Evolutionary conservation across 2,888 invertebrate genomes (phyloP).

Genomic region (Acanthosepion esculentum): DNA sequence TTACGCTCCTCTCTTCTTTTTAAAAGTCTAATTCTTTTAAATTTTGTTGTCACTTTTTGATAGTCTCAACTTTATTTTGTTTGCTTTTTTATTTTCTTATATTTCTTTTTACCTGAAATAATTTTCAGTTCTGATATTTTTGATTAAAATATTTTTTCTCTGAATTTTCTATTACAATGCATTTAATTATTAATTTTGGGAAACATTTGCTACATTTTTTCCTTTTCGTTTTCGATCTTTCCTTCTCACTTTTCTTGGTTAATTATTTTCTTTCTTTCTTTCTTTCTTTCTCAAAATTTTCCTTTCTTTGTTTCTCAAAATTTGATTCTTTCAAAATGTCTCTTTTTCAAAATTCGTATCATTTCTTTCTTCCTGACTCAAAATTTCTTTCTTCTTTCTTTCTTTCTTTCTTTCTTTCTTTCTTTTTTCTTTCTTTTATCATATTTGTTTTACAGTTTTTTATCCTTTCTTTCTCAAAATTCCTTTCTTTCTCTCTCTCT

Average conservation of each 20-base stretch:
- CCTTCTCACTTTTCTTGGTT: not conserved
- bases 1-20: not conserved
- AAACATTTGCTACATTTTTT: not conserved
- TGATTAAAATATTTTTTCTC: not conserved
- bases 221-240: not conserved
- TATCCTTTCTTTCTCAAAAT: not conserved
- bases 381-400: too few relatives aligned
- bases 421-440: too few relatives aligned
- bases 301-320: too few relatives aligned
- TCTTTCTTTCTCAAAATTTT: not conserved
- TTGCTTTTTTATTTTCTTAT: not conserved
- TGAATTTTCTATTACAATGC: not conserved
- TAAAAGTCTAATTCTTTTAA: not conserved
- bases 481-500: not conserved
- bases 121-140: not conserved
- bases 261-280: not conserved
- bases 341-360: too few relatives aligned
- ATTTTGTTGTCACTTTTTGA: too few relatives aligned
- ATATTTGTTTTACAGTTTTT: not conserved
- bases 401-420: not conserved
- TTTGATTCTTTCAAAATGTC: too few relatives aligned
- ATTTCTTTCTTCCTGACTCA: too few relatives aligned
- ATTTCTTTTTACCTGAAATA: not conserved
- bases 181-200: too few relatives aligned
- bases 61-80: not conserved